A percentile compares a stretch with the other conserved stretches of the same genome.
phyloP scores from a whole-genome alignment of 2,797 vertebrate species.

The Clarias pachynema region DNA sequence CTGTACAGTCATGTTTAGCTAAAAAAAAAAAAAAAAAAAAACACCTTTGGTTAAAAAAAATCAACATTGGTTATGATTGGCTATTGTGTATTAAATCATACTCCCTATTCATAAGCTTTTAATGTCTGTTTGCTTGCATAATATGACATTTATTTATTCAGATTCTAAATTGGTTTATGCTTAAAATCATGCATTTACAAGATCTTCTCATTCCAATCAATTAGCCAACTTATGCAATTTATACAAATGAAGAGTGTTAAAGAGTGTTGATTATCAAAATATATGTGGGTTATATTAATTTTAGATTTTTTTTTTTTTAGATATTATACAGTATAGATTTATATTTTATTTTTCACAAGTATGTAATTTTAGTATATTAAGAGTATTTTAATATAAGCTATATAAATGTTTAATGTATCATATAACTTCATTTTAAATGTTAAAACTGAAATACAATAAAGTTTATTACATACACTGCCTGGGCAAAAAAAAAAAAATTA shows the following conservation, averaged over 20 bases:
- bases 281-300: neutral
- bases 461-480: no score
- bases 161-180: neutral
- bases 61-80: neutral
- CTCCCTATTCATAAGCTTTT: neutral
- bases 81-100: neutral
- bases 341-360: neutral
- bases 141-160: neutral
- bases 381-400: neutral
- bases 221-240: neutral
- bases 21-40: conserved; percentile 1
- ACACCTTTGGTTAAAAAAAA: no score
- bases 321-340: neutral
- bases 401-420: neutral
- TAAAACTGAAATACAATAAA: neutral
- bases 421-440: neutral
- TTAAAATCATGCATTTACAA: neutral
- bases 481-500: no score
- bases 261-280: neutral
- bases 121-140: neutral
- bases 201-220: neutral
- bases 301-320: neutral
- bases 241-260: no score
- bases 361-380: neutral
- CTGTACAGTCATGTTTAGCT: neutral